Base-by-base conservation (phyloP, 2,797 vertebrate species). In the Hyperoplus lanceolatus region DNA sequence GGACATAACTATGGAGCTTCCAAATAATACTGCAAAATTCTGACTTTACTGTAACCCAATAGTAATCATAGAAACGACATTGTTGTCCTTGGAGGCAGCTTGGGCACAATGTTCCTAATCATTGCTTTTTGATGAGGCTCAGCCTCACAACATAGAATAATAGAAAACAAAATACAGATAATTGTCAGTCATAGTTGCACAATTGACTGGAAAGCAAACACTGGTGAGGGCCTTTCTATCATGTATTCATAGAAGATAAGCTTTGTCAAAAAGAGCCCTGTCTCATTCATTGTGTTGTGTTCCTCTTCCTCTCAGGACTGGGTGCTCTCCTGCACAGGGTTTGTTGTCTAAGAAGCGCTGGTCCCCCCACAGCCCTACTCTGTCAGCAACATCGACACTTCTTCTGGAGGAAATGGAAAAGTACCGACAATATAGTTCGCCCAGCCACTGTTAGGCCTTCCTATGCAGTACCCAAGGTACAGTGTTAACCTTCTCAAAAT, bases 371-470 rank as follows among this genome's bases (percentile, higher is more conserved):
- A 61, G 10, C 64, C 5, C 60, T 49, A 41, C 75, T 75, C 46
- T 73, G 73, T 82, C 92, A 87, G 45, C 93, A 91, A 18, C 77
- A 55, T 66, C 89, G 93, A 0, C 14, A n/a, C 56, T 95, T 94
- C 83, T 96, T 96, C 90, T 96, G 96, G 96, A 92, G 75, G 70
- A 96, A 93, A 62, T 87, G 91, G 93, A 91, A 77, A 54, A 81
- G 53, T 66, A 90, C 92, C 77, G 81, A 91, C 57, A 92, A 77
- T 50, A 87, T 95, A 42, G 95, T 96, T 68, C 86, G 79, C 3
- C 95, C 95, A 39, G 94, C 94, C 15, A 49, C 79, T 18, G 95
- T 96, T 42, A 84, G 70, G 11, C 94, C 95, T 0, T 79, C 93
- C 7, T 94, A 94, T 65, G 50, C 85, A 38, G 93, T 96, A 13